A percentile compares a stretch with the other conserved stretches of the same genome.
phyloP scores from a whole-genome alignment of 2,888 invertebrate genomes.

The Trichopria drosophilae region DNA sequence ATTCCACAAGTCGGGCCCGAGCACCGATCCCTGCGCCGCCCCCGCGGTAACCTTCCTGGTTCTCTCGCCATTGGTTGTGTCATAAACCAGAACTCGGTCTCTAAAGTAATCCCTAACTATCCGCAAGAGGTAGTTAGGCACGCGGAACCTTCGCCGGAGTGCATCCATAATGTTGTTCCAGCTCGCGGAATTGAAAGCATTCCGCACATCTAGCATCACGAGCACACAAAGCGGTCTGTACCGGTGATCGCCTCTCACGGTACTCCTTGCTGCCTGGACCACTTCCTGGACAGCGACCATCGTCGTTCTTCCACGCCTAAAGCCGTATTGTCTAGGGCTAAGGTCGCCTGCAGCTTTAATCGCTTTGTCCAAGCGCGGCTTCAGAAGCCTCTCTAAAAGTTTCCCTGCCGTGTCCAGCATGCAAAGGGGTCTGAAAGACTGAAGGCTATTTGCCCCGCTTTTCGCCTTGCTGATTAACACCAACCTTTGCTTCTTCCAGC shows the following conservation, averaged over 20 bases:
- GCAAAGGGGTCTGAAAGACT: slow-evolving; percentile 39
- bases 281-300: slow-evolving; percentile 29
- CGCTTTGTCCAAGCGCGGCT: slow-evolving; percentile 32
- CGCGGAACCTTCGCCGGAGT: slow-evolving; percentile 15
- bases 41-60: slow-evolving; percentile 25
- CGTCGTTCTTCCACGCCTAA: slow-evolving; percentile 30
- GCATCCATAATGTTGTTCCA: slow-evolving; percentile 29
- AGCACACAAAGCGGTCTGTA: not conserved
- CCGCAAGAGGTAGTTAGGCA: slow-evolving; percentile 27
- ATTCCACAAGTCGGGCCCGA: slow-evolving; percentile 34
- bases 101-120: slow-evolving; percentile 29
- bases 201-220: slow-evolving; percentile 12
- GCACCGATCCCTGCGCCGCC: slow-evolving; percentile 31
- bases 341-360: slow-evolving; percentile 27
- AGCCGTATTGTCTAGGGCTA: slow-evolving; percentile 18
- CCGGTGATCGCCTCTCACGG: not conserved
- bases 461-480: slow-evolving; percentile 23
- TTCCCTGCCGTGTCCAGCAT: slow-evolving; percentile 40
- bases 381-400: slow-evolving; percentile 40
- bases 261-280: not conserved
- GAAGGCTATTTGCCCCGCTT: slow-evolving; percentile 15
- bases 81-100: slow-evolving; percentile 21
- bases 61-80: slow-evolving; percentile 20
- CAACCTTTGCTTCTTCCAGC: slow-evolving; percentile 34
- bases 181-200: slow-evolving; percentile 34